Conservation (phyloP, 2,113 vertebrate genomes). For the Paramormyrops kingsleyae region DNA sequence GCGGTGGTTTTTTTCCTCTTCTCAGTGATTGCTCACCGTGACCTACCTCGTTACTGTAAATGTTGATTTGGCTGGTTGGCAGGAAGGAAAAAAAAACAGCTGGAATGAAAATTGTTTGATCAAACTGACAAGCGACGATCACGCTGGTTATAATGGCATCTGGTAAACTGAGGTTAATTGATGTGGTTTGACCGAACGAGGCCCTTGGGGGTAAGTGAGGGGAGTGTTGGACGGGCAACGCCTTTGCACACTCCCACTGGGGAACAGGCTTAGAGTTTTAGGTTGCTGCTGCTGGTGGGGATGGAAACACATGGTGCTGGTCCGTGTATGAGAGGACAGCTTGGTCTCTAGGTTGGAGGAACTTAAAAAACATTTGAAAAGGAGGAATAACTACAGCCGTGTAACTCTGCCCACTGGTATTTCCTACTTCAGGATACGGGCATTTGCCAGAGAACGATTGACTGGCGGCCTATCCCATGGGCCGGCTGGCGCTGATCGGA, state of each 20-base stretch:
- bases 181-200: slow-evolving; percentile 42
- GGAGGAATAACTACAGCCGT: neutral
- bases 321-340: neutral
- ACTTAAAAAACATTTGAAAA: neutral
- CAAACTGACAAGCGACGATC: neutral
- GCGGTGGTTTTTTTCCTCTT: neutral
- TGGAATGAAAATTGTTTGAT: slow-evolving; percentile 17
- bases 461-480: neutral
- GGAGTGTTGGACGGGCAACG: neutral
- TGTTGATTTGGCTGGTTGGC: neutral
- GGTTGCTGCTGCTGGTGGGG: neutral
- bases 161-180: slow-evolving; percentile 42
- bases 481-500: neutral
- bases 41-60: neutral
- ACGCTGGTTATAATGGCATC: slow-evolving; percentile 24
- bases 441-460: neutral
- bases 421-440: neutral
- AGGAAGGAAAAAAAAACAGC: neutral
- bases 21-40: neutral
- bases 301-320: neutral
- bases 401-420: neutral
- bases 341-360: neutral
- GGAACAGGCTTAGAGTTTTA: neutral
- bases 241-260: neutral
- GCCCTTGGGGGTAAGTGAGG: slow-evolving; percentile 40